Conservation (phyloP, 2,113 vertebrate genomes). For the Atherinomorus stipes region DNA sequence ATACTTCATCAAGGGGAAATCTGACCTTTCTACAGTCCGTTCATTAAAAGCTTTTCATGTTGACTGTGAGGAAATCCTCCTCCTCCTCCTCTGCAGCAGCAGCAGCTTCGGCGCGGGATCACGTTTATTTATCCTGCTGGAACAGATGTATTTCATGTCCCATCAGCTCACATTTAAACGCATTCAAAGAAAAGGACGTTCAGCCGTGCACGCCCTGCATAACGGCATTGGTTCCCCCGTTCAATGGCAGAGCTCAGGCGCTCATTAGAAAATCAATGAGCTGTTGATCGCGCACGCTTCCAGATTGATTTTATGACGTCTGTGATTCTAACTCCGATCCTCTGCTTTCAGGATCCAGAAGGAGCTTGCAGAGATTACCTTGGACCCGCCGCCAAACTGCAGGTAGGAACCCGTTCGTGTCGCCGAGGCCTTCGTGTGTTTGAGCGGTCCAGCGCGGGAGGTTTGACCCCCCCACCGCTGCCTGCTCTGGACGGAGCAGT, state of each 20-base stretch:
- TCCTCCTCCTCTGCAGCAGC: too few relatives aligned
- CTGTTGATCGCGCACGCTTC: slow-evolving; percentile 52
- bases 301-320: slow-evolving; percentile 61
- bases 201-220: neutral
- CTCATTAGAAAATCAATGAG: slow-evolving; percentile 72
- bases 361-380: slow-evolving; percentile 95
- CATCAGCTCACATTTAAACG: slow-evolving; percentile 19
- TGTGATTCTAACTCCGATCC: slow-evolving; percentile 32
- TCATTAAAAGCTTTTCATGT: slow-evolving; percentile 45
- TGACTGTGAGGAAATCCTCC: slow-evolving; percentile 9
- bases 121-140: slow-evolving; percentile 22
- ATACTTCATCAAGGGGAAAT: slow-evolving; percentile 53
- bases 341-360: slow-evolving; percentile 91
- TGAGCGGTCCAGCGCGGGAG: slow-evolving; percentile 42
- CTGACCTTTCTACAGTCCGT: slow-evolving; percentile 30
- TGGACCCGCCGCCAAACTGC: slow-evolving; percentile 97
- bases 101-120: too few relatives aligned
- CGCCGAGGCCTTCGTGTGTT: slow-evolving; percentile 29
- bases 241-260: slow-evolving; percentile 34
- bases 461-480: slow-evolving; percentile 21
- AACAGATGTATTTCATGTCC: slow-evolving; percentile 20
- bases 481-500: slow-evolving; percentile 35
- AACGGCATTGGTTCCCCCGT: slow-evolving; percentile 34
- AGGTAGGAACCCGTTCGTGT: slow-evolving; percentile 84
- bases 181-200: slow-evolving; percentile 29